Percentiles rank a stretch among this genome's conserved stretches.
Evolutionary conservation across 2,888 invertebrate genomes (phyloP).

Genomic region (Ferrisia virgata): DNA sequence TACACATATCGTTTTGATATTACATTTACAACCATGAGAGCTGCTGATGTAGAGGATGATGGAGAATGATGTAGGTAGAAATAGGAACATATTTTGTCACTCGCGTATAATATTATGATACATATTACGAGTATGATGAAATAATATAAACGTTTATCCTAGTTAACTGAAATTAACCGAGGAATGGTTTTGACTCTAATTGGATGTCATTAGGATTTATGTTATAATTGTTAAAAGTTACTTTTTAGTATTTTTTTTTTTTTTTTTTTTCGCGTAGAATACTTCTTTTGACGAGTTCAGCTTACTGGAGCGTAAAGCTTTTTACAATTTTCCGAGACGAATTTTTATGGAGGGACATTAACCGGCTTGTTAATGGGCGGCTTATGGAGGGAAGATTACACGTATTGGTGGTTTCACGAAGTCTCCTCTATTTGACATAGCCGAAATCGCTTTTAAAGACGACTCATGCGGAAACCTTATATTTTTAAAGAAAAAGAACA

Average conservation of each 20-base stretch:
- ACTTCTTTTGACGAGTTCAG: constrained; percentile 6
- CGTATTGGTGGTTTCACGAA: neutral
- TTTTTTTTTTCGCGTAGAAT: neutral
- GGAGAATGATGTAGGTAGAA: too few relatives aligned
- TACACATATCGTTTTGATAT: neutral
- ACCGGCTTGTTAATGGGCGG: constrained; percentile 31
- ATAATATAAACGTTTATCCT: constrained; percentile 14
- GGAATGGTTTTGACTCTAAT: neutral
- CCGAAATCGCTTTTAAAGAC: constrained; percentile 35
- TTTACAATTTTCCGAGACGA: constrained; percentile 32
- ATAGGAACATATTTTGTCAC: too few relatives aligned
- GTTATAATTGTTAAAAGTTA: constrained; percentile 23
- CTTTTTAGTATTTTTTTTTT: neutral
- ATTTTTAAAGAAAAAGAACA: constrained; percentile 37
- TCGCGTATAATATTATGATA: too few relatives aligned
- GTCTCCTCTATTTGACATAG: constrained; percentile 34
- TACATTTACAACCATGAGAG: neutral
- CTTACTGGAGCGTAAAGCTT: constrained; percentile 32
- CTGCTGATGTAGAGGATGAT: neutral
- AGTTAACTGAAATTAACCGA: constrained; percentile 2
- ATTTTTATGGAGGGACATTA: constrained; percentile 38
- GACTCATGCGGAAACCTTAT: constrained; percentile 36
- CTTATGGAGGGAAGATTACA: neutral
- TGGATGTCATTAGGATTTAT: constrained; percentile 9
- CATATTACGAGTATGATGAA: neutral